These are phyloP conservation scores for Acrocephalus arundinaceus DNA, from an alignment of 2,113 vertebrate species.

Conservation along the genomic window DNA sequence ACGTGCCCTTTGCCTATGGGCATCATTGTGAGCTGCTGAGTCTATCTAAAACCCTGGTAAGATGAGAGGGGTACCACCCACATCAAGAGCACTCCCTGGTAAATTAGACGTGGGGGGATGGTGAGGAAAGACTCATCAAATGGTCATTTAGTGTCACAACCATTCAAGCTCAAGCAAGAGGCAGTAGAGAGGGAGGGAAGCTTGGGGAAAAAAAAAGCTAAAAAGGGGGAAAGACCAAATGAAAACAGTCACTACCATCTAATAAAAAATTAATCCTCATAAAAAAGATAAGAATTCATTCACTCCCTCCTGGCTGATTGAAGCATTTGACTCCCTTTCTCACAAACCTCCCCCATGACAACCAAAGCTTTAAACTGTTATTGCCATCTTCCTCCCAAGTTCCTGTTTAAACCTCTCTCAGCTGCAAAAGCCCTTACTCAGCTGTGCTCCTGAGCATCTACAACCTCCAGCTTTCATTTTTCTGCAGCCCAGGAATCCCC, in stretches of 20 bases:
- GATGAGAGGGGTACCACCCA: background rate
- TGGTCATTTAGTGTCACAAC: background rate
- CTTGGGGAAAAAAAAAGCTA: background rate
- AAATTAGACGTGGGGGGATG: background rate
- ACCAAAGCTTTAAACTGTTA: background rate
- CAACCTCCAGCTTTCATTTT: background rate
- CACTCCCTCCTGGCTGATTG: background rate
- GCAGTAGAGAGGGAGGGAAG: background rate
- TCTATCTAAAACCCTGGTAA: background rate
- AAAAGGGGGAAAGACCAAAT: background rate
- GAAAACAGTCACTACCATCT: background rate
- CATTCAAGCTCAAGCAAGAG: background rate
- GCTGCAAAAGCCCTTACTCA: background rate
- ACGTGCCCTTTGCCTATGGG: background rate
- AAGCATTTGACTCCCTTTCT: background rate
- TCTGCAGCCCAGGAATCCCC: background rate
- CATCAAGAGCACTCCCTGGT: background rate
- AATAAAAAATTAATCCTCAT: constrained; percentile 9
- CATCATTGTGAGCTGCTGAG: background rate
- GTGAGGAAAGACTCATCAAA: background rate
- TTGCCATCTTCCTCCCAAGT: background rate
- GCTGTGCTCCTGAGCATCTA: background rate
- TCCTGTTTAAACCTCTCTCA: background rate
- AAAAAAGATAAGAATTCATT: background rate
- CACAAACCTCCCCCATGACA: background rate